Conservation (phyloP, 2,113 vertebrate genomes). For the Corythornis madagascariensis region DNA sequence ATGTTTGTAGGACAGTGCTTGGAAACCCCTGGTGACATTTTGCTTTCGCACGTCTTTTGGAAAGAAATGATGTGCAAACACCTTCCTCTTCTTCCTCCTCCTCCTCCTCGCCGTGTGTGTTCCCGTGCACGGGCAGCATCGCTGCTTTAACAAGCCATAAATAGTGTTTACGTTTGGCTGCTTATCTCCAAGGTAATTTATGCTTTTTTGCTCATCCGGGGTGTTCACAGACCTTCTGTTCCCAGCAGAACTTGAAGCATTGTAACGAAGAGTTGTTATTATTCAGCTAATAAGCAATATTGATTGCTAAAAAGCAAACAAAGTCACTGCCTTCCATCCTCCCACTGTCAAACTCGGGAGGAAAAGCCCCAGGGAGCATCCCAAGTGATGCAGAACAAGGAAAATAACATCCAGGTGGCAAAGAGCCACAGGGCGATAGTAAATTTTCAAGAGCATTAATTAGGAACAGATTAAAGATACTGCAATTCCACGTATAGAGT, state of each 20-base stretch:
- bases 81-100: not conserved
- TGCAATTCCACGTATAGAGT: not conserved
- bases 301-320: not conserved
- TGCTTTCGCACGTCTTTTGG: not conserved
- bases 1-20: not conserved
- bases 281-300: not conserved
- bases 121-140: not conserved
- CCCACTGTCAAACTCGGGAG: not conserved
- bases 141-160: not conserved
- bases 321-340: not conserved
- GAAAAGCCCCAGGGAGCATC: not conserved
- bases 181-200: constrained; percentile 37
- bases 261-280: not conserved
- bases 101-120: fast-evolving
- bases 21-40: not conserved
- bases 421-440: not conserved
- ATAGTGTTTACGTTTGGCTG: constrained; percentile 2
- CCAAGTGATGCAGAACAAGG: not conserved
- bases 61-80: not conserved
- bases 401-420: not conserved
- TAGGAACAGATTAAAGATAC: not conserved
- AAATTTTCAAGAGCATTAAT: not conserved
- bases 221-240: not conserved
- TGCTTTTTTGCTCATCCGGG: constrained; percentile 8
- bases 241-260: not conserved